Conservation (phyloP, 2,113 vertebrate genomes). For the Mormyrus iriodes region DNA sequence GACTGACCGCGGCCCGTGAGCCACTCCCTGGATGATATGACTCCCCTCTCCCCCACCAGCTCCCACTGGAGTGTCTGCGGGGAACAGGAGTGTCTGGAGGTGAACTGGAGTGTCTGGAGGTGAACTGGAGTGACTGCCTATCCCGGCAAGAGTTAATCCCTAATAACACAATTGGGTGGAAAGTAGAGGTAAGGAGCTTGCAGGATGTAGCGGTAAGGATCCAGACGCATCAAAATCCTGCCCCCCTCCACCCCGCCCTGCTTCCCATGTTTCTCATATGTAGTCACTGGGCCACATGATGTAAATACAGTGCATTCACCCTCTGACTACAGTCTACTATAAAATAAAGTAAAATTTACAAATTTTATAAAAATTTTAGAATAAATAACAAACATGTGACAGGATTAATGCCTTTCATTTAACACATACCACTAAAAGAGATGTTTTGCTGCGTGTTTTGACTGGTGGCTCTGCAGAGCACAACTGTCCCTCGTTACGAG, state of each 20-base stretch:
- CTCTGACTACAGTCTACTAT: too few species aligned
- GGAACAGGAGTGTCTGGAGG: too few species aligned
- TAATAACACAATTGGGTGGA: not conserved
- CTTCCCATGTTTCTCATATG: too few species aligned
- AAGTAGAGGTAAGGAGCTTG: not conserved
- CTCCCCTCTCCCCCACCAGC: not conserved
- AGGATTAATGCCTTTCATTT: too few species aligned
- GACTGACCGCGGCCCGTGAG: conserved; percentile 29
- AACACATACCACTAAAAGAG: not conserved
- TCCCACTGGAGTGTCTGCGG: not conserved
- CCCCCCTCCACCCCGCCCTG: too few species aligned
- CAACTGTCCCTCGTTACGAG: not conserved
- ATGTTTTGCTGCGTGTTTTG: not conserved
- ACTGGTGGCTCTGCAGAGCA: too few species aligned
- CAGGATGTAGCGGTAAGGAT: not conserved
- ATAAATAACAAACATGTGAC: too few species aligned
- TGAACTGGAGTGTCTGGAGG: not conserved
- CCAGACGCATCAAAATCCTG: not conserved
- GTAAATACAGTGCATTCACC: too few species aligned
- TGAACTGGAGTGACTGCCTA: not conserved
- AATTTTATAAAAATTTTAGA: too few species aligned
- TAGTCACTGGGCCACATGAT: too few species aligned
- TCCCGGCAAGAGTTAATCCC: not conserved
- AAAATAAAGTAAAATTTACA: too few species aligned
- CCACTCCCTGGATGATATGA: conserved; percentile 11